Evolutionary conservation across 2,888 invertebrate species (phyloP).

Genomic region (Pseudococcus longispinus): DNA sequence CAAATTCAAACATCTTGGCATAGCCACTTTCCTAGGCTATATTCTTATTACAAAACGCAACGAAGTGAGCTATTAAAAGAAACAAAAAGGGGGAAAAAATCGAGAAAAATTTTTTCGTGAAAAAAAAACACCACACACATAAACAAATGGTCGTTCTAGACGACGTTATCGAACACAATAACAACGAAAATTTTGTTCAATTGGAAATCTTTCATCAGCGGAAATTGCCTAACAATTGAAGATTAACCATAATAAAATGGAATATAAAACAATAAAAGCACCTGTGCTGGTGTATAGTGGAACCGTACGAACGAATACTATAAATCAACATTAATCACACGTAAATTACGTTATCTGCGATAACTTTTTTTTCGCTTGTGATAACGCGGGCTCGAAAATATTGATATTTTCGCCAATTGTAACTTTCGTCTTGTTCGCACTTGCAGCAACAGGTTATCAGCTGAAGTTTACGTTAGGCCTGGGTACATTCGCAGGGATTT

Average conservation of each 20-base stretch:
- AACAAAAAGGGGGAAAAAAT: background rate
- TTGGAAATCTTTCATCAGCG: background rate
- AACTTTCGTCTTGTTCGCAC: background rate
- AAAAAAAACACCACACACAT: background rate
- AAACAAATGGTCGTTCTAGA: background rate
- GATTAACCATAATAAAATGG: background rate
- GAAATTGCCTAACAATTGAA: background rate
- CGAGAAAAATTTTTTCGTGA: background rate
- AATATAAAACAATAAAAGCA: background rate
- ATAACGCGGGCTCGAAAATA: background rate
- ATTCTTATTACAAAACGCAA: background rate
- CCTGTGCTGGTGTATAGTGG: background rate
- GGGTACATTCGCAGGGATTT: background rate
- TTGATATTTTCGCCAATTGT: background rate
- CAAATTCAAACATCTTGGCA: conserved; percentile 14
- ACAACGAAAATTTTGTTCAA: background rate
- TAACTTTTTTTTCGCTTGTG: background rate
- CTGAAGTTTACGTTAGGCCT: background rate
- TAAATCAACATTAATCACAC: background rate
- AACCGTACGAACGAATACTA: background rate
- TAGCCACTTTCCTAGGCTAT: background rate
- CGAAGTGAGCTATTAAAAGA: background rate
- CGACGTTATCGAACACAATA: background rate
- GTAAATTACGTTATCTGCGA: conserved; percentile 4
- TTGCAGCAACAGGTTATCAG: background rate